phyloP scores from a whole-genome alignment of 2,113 vertebrate species.

The Mormyrus iriodes region DNA sequence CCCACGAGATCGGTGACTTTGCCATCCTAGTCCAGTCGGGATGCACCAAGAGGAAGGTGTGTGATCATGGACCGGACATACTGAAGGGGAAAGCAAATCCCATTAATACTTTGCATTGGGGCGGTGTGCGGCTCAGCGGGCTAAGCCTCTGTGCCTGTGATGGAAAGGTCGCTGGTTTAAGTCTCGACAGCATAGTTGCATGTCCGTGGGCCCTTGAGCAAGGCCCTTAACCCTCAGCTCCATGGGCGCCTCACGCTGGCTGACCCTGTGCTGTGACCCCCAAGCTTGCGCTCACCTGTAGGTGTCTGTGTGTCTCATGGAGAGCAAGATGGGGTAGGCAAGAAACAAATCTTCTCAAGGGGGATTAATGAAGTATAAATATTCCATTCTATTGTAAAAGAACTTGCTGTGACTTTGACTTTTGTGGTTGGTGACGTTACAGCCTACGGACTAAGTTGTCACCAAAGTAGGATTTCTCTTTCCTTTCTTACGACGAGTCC shows the following conservation, averaged over 20 bases:
- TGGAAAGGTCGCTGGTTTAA: neutral
- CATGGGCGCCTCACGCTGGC: neutral
- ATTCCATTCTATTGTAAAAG: neutral
- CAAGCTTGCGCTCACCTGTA: neutral
- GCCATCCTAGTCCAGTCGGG: slow-evolving; percentile 87
- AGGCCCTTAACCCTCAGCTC: neutral
- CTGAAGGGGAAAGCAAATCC: neutral
- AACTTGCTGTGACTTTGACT: neutral
- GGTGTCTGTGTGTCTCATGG: neutral
- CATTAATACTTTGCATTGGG: neutral
- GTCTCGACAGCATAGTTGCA: neutral
- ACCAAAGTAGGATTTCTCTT: neutral
- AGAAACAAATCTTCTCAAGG: neutral
- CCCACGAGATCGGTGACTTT: slow-evolving; percentile 89
- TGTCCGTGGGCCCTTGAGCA: neutral
- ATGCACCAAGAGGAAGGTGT: slow-evolving; percentile 83
- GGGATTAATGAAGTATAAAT: neutral
- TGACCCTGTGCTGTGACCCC: neutral
- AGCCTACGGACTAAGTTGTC: neutral
- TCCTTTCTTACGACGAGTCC: neutral
- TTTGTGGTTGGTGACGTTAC: neutral
- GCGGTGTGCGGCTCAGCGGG: neutral
- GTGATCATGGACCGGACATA: neutral
- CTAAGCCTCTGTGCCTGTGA: neutral
- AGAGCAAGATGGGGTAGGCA: neutral